These are phyloP conservation scores for Pelobates fuscus DNA, from an alignment of 2,113 vertebrate genomes.

Conservation along the genomic window DNA sequence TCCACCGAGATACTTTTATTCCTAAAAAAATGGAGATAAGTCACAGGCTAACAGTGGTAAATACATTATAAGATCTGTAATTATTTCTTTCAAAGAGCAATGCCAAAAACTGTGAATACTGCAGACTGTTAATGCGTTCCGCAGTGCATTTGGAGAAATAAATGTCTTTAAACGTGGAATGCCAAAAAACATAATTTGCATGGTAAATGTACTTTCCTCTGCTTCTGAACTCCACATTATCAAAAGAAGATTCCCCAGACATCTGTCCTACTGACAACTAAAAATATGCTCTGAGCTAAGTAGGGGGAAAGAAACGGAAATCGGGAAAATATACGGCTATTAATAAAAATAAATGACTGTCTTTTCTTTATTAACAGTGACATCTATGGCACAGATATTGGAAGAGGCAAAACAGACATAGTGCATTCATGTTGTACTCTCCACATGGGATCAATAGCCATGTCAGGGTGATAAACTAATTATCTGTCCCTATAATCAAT, in stretches of 20 bases:
- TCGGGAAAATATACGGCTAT: background rate
- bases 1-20: background rate
- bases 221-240: conserved; percentile 44
- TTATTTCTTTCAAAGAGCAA: conserved; percentile 3
- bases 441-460: no score
- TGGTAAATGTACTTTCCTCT: background rate
- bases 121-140: conserved; percentile 1
- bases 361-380: conserved; percentile 66
- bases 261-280: conserved; percentile 49
- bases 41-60: background rate
- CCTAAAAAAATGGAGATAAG: background rate
- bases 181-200: conserved; percentile 22
- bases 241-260: conserved; percentile 58
- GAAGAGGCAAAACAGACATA: background rate
- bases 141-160: background rate
- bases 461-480: no score
- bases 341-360: conserved; percentile 20
- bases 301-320: conserved; percentile 22
- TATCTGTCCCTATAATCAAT: no score
- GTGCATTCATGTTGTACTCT: no score
- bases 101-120: background rate
- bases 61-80: conserved; percentile 1
- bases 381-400: conserved; percentile 62
- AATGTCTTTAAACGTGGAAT: conserved; percentile 8
- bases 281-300: conserved; percentile 41